phyloP scores from a whole-genome alignment of 2,113 vertebrate species.

The Polyodon spathula region DNA sequence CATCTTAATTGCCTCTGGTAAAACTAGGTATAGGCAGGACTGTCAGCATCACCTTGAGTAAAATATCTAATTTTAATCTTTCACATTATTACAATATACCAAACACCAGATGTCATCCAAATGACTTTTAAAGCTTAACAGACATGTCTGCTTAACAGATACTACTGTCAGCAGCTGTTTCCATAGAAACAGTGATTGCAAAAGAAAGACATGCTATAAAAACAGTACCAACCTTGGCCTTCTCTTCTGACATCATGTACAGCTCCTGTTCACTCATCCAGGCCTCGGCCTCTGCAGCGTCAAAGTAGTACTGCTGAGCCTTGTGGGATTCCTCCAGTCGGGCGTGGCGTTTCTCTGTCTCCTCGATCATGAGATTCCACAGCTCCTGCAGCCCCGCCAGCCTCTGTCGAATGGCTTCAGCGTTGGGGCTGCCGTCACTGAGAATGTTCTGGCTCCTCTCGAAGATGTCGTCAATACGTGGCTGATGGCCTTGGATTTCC shows the following conservation, averaged over 20 bases:
- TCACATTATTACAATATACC: no score
- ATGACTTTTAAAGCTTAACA: no score
- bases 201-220: no score
- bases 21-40: no score
- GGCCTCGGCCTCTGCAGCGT: constrained; percentile 86
- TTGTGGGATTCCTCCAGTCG: constrained; percentile 83
- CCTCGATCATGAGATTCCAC: constrained; percentile 75
- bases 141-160: no score
- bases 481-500: constrained; percentile 91
- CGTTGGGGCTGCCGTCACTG: constrained; percentile 59
- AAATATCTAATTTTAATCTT: no score
- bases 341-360: constrained; percentile 70
- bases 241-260: constrained; percentile 98
- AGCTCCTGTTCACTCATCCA: constrained; percentile 98
- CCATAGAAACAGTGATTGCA: no score
- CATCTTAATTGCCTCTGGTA: no score
- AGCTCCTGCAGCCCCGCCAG: constrained; percentile 69
- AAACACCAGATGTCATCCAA: no score
- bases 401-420: constrained; percentile 66
- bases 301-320: constrained; percentile 94
- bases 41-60: no score
- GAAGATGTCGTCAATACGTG: constrained; percentile 82
- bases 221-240: constrained; percentile 75
- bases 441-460: constrained; percentile 78
- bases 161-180: no score